These are phyloP conservation scores for Pogonus chalceus DNA, from an alignment of 1,140 invertebrate species.

Conservation along the genomic window DNA sequence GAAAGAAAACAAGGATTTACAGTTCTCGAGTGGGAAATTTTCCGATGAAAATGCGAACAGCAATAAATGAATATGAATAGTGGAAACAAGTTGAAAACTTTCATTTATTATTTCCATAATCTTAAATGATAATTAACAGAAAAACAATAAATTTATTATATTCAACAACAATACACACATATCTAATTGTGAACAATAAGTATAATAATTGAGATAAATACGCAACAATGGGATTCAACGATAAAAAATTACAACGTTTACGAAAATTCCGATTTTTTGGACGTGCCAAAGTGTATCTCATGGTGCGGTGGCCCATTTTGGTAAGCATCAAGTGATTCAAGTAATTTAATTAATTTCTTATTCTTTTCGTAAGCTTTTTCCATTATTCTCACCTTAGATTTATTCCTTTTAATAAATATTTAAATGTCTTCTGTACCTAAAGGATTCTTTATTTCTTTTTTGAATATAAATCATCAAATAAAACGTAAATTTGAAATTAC, in stretches of 20 bases:
- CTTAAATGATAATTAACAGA: background rate
- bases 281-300: constrained; percentile 51
- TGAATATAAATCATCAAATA: too few species aligned
- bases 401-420: too few species aligned
- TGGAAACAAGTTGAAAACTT: background rate
- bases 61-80: background rate
- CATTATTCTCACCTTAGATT: too few species aligned
- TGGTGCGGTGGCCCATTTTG: constrained; percentile 50
- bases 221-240: constrained; percentile 43
- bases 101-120: background rate
- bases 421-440: too few species aligned
- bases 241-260: constrained; percentile 45
- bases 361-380: too few species aligned
- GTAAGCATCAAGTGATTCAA: constrained; percentile 32
- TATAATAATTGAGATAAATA: too few species aligned
- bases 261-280: constrained; percentile 51
- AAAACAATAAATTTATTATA: too few species aligned
- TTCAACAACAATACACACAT: too few species aligned
- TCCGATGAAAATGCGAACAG: background rate
- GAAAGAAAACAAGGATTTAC: background rate
- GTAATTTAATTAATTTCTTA: too few species aligned
- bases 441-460: too few species aligned
- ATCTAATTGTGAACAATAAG: too few species aligned
- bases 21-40: background rate
- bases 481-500: too few species aligned